Percentiles rank a stretch among this genome's conserved stretches.
Evolutionary conservation across 2,888 invertebrate genomes (phyloP).

Genomic region (Cheilosia scutellata): DNA sequence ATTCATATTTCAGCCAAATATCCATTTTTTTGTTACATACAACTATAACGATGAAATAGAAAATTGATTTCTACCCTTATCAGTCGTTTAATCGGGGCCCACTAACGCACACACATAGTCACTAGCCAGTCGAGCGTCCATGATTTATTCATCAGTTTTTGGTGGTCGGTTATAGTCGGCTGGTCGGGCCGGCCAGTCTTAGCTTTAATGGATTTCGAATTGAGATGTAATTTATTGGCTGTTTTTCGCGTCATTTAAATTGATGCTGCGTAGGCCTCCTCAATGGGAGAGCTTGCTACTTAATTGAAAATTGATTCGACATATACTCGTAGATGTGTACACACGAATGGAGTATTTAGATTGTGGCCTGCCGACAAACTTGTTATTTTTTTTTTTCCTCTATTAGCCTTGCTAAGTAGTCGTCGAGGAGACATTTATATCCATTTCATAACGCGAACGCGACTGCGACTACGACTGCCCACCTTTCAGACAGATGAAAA

Average conservation of each 20-base stretch:
- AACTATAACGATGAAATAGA: neutral
- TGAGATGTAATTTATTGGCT: constrained; percentile 70
- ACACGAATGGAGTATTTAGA: neutral
- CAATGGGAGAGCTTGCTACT: constrained; percentile 24
- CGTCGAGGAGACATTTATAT: constrained; percentile 26
- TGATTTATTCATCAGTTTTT: constrained; percentile 67
- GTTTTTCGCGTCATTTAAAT: constrained; percentile 64
- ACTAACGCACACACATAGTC: constrained; percentile 21
- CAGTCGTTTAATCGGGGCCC: constrained; percentile 50
- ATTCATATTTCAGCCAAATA: constrained; percentile 29
- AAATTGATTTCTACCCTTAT: constrained; percentile 65
- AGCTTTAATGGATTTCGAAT: constrained; percentile 63
- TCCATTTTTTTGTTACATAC: neutral
- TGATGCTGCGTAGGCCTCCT: constrained; percentile 68
- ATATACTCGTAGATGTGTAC: neutral
- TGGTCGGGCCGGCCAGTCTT: constrained; percentile 30
- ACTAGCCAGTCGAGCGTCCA: constrained; percentile 31
- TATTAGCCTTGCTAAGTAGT: constrained; percentile 67
- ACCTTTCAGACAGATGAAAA: constrained; percentile 47
- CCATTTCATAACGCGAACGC: constrained; percentile 49
- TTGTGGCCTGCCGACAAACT: constrained; percentile 19
- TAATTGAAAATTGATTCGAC: constrained; percentile 58
- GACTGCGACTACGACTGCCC: constrained; percentile 21
- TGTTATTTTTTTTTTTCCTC: constrained; percentile 31
- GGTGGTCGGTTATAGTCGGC: constrained; percentile 8